Conservation (phyloP, 1,140 invertebrate species). For the Episyrphus balteatus region DNA sequence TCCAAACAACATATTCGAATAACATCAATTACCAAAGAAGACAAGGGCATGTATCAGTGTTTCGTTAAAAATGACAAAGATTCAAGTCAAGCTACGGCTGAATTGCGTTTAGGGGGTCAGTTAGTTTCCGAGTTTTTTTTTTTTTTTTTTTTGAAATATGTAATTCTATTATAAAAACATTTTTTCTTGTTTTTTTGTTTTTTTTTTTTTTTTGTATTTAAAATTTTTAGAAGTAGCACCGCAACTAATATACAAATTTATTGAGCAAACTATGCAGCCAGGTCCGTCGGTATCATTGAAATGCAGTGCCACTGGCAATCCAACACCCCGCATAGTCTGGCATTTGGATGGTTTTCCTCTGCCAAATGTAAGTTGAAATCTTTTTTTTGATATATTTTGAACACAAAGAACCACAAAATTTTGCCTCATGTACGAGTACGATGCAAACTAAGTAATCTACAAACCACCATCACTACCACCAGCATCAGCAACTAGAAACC, state of each 20-base stretch:
- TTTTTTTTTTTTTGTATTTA: constrained; percentile 3
- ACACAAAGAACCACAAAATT: no score
- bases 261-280: constrained; percentile 69
- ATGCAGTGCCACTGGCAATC: constrained; percentile 67
- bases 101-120: constrained; percentile 62
- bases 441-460: no score
- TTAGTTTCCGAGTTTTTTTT: constrained; percentile 3
- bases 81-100: constrained; percentile 58
- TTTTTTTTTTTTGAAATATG: background rate
- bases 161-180: background rate
- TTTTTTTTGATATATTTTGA: no score
- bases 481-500: no score
- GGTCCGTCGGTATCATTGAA: constrained; percentile 70
- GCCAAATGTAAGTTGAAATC: constrained; percentile 21
- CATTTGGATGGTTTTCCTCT: constrained; percentile 63
- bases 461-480: no score
- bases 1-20: constrained; percentile 47
- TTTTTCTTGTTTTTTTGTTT: background rate
- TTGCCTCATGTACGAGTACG: no score
- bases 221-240: constrained; percentile 60
- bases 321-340: constrained; percentile 71
- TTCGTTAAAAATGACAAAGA: constrained; percentile 58
- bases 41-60: constrained; percentile 78
- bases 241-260: constrained; percentile 65
- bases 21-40: constrained; percentile 54